Percentiles rank a stretch among this genome's conserved stretches.
phyloP scores from a whole-genome alignment of 2,797 vertebrate species.

The Pangasius krempfi region DNA sequence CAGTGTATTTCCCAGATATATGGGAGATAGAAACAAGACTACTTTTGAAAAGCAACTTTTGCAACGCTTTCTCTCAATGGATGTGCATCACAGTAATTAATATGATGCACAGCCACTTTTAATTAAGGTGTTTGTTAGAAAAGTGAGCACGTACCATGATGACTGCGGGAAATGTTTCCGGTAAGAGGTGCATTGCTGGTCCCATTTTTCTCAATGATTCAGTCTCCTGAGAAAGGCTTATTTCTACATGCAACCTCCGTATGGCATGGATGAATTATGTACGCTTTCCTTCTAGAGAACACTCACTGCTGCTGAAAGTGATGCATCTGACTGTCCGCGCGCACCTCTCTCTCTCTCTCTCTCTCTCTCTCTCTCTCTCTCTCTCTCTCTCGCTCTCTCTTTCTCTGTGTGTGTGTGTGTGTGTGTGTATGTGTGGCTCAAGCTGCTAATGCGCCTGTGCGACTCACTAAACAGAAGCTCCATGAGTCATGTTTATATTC shows the following conservation, averaged over 20 bases:
- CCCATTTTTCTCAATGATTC: neutral
- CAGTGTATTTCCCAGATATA: neutral
- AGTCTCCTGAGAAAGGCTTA: conserved; percentile 26
- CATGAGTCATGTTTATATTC: conserved; percentile 15
- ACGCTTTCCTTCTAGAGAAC: conserved; percentile 22
- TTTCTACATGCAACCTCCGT: neutral
- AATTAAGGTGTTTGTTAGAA: neutral
- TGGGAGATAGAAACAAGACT: neutral
- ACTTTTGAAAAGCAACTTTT: neutral
- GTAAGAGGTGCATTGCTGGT: neutral
- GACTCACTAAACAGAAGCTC: neutral
- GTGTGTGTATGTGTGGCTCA: conserved; percentile 1
- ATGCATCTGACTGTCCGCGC: conserved; percentile 6
- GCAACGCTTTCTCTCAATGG: neutral
- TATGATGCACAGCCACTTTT: neutral
- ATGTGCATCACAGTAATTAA: neutral
- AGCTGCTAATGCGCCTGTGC: conserved; percentile 28
- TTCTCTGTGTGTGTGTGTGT: neutral
- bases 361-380: neutral
- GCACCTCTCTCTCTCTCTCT: neutral
- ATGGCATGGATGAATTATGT: conserved; percentile 18
- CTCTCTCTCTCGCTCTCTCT: neutral
- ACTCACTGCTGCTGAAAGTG: conserved; percentile 24
- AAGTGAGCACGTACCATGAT: conserved; percentile 40
- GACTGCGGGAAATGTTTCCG: neutral